Conservation (phyloP, 2,888 invertebrate species). For the Anthophora plumipes region DNA sequence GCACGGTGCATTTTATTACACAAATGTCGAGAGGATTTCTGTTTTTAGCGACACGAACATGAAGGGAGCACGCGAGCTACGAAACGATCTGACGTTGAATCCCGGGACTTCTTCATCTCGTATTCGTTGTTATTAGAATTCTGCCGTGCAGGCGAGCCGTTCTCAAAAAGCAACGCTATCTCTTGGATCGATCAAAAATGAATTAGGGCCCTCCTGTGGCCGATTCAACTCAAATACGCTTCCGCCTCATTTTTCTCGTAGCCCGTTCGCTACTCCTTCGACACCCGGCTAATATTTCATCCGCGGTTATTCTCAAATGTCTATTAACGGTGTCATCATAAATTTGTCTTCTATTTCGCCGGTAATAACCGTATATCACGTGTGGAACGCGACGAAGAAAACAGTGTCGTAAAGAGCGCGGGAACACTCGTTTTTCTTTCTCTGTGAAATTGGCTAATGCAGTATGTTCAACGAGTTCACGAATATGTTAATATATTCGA, state of each 20-base stretch:
- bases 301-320: constrained; percentile 53
- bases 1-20: constrained; percentile 2
- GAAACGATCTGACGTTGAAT: constrained; percentile 22
- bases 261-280: constrained; percentile 25
- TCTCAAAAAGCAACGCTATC: constrained; percentile 35
- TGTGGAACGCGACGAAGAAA: constrained; percentile 36
- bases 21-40: background rate
- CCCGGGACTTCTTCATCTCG: background rate
- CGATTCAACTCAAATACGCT: constrained; percentile 54
- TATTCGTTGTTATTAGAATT: constrained; percentile 26
- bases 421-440: background rate
- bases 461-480: background rate
- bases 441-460: background rate
- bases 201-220: constrained; percentile 54
- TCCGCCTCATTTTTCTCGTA: constrained; percentile 49
- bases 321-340: constrained; percentile 52
- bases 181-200: constrained; percentile 47
- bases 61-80: background rate
- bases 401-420: constrained; percentile 36
- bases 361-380: constrained; percentile 45
- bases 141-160: background rate
- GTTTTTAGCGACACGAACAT: constrained; percentile 7
- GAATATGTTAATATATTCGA: constrained; percentile 7
- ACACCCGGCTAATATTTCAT: constrained; percentile 51
- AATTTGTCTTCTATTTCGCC: constrained; percentile 55